Conservation (phyloP, 2,797 vertebrate genomes). For the Cossypha caffra region DNA sequence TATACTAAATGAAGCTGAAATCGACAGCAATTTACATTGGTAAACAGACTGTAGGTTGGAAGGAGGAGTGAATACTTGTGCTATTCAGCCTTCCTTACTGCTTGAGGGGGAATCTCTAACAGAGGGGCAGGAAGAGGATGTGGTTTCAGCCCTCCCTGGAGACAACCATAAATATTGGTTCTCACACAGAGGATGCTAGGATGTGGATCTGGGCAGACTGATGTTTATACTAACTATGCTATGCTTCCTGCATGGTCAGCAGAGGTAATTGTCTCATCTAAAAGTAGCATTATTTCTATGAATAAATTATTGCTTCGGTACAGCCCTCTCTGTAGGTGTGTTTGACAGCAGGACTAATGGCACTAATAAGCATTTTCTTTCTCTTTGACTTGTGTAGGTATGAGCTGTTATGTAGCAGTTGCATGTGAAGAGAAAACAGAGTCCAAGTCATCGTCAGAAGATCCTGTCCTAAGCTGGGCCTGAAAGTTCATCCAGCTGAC, state of each 20-base stretch:
- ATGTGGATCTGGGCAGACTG: background rate
- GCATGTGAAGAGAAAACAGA: background rate
- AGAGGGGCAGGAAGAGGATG: conserved; percentile 34
- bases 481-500: background rate
- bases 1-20: conserved; percentile 1
- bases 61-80: background rate
- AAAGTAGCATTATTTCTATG: background rate
- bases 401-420: background rate
- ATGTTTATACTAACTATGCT: background rate
- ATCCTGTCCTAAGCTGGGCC: background rate
- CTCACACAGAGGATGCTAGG: background rate
- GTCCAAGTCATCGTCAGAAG: background rate
- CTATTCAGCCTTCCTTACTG: background rate
- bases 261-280: background rate
- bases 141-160: conserved; percentile 14
- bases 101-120: background rate
- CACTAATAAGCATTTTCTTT: background rate
- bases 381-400: conserved; percentile 33
- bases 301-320: background rate
- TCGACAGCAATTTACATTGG: background rate
- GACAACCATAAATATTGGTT: background rate
- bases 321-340: background rate
- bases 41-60: background rate
- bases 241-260: background rate
- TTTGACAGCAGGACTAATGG: background rate